These are phyloP conservation scores for Anoplolepis gracilipes DNA, from an alignment of 1,140 invertebrate species.

Conservation along the genomic window DNA sequence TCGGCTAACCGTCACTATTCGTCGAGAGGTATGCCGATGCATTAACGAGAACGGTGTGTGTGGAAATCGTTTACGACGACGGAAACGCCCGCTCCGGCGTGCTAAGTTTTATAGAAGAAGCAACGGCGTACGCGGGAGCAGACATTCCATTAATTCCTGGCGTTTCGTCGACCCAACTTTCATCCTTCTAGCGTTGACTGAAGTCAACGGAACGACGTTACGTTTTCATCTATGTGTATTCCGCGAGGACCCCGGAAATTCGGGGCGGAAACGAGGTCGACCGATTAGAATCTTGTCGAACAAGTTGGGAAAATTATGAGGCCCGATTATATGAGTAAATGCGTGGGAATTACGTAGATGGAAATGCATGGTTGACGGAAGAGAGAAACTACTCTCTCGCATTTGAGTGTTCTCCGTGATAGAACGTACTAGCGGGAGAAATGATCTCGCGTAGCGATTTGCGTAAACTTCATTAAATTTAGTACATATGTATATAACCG, in stretches of 20 bases:
- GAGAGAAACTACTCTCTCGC: neutral
- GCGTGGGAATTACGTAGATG: constrained; percentile 7
- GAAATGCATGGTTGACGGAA: neutral
- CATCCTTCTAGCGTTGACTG: constrained; percentile 42
- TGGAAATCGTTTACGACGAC: constrained; percentile 37
- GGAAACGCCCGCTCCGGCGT: neutral
- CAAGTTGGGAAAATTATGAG: constrained; percentile 43
- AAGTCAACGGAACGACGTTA: constrained; percentile 39
- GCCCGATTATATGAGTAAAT: constrained; percentile 49
- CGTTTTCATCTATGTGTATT: constrained; percentile 45
- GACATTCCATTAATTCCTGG: constrained; percentile 58
- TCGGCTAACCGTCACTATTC: neutral
- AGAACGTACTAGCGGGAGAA: neutral
- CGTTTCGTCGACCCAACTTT: constrained; percentile 51
- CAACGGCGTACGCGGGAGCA: neutral
- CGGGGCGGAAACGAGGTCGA: constrained; percentile 40
- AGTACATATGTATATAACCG: too few relatives aligned
- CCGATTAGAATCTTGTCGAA: constrained; percentile 51
- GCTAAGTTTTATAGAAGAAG: constrained; percentile 49
- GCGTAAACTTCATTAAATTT: constrained; percentile 32
- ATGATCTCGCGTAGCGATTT: neutral
- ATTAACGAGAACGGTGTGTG: constrained; percentile 30
- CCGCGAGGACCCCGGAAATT: constrained; percentile 1
- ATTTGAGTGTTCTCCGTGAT: neutral
- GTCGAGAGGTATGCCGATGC: constrained; percentile 22